Evolutionary conservation across 2,888 invertebrate species (phyloP).

Genomic region (Eupeodes luniger): DNA sequence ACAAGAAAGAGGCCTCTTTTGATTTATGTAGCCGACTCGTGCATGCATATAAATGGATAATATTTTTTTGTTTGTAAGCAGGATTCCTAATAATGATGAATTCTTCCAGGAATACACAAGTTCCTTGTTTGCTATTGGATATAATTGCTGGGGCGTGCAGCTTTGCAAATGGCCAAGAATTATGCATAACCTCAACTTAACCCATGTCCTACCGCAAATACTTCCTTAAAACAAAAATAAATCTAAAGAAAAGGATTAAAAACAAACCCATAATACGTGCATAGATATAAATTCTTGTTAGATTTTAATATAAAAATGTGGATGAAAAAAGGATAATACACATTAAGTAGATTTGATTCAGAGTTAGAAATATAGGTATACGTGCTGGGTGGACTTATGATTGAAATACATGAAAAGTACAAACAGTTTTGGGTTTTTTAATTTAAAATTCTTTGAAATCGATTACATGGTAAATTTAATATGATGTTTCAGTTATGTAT

Average conservation of each 20-base stretch:
- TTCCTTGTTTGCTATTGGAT: conserved; percentile 55
- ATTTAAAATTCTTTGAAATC: conserved; percentile 9
- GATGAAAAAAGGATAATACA: not conserved
- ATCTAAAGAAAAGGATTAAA: conserved; percentile 9
- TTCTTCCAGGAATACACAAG: conserved; percentile 45
- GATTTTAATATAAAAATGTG: not conserved
- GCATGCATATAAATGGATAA: conserved; percentile 67
- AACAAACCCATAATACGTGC: not conserved
- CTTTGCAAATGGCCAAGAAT: conserved; percentile 37
- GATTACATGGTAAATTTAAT: conserved; percentile 12
- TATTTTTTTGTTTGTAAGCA: conserved; percentile 1
- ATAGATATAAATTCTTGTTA: not conserved
- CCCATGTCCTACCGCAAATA: too few relatives aligned
- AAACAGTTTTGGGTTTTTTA: not conserved
- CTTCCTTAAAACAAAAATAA: not conserved
- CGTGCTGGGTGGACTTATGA: not conserved
- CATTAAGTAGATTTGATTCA: not conserved
- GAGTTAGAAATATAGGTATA: not conserved
- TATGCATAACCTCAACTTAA: conserved; percentile 4
- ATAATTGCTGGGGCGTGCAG: conserved; percentile 61
- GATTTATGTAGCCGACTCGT: conserved; percentile 70
- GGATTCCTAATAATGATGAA: conserved; percentile 69
- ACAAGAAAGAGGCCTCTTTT: conserved; percentile 46
- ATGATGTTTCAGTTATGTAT: not conserved
- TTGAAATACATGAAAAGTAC: not conserved